phyloP scores from a whole-genome alignment of 2,797 vertebrate genomes.

The Crypturellus tataupa region DNA sequence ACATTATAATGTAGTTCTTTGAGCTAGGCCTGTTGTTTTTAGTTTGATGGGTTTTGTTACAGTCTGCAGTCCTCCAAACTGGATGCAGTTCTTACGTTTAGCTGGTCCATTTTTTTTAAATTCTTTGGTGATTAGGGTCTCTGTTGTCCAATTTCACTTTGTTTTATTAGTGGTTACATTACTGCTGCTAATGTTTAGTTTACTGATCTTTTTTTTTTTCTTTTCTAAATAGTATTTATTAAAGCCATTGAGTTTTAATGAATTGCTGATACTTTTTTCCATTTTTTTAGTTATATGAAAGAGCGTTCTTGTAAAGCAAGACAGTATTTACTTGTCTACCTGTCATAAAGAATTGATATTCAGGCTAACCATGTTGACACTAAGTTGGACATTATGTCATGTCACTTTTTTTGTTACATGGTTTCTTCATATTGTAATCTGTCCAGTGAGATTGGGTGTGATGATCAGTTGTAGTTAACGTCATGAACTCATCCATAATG shows the following conservation, averaged over 20 bases:
- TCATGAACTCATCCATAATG: background rate
- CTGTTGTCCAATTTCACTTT: background rate
- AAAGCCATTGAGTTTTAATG: background rate
- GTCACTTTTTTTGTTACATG: background rate
- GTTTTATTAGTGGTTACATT: background rate
- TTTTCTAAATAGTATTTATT: background rate
- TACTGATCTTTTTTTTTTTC: background rate
- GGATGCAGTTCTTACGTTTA: background rate
- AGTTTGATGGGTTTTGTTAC: slow-evolving; percentile 3
- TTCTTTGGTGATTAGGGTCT: background rate
- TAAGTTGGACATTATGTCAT: background rate
- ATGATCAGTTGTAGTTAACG: background rate
- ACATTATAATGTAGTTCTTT: background rate
- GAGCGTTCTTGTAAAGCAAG: background rate
- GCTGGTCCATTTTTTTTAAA: slow-evolving; percentile 4
- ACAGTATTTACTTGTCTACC: background rate
- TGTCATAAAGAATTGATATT: background rate
- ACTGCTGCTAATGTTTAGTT: background rate
- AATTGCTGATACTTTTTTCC: background rate
- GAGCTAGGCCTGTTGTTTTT: slow-evolving; percentile 17
- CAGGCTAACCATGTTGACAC: background rate
- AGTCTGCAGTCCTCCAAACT: background rate
- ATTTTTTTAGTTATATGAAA: background rate
- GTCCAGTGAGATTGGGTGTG: background rate
- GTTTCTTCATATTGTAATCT: background rate